Evolutionary conservation across 2,888 invertebrate genomes (phyloP), one percentile per base, ranked within the genome.

Genomic region (Argynnis bischoffii): DNA sequence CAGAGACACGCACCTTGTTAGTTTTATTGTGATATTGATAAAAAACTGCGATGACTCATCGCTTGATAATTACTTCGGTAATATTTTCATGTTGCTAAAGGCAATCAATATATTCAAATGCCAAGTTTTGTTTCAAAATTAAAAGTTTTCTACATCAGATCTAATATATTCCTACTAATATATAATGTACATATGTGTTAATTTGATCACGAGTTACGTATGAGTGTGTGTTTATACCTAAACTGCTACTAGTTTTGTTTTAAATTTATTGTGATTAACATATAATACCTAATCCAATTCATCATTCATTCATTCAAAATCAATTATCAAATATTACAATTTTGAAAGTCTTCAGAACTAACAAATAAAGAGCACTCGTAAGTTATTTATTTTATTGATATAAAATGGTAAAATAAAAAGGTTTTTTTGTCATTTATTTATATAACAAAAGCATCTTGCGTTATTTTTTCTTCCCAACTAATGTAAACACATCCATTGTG

Each of bases 401-500:
- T 47, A 4, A 47, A 65, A 53, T 53, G n/a, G 35, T 48, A 46
- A 3, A 15, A 50, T 53, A 16, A 59, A 54, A 59, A 53, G 41
- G 31, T 35, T 41, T 66, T n/a, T 50, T 56, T 60, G 14, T 54
- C 18, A 48, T 48, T 21, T 54, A 54, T 65, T 47, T 59, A 65
- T 65, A 61, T 14, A 15, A 54, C 21, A 55, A 66, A 55, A 66
- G 26, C 66, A 16, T 54, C n/a, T 41, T 64, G 35, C 13, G 11
- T 31, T 61, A 61, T 55, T 64, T 55, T 60, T 69, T 50, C 55
- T 18, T 56, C 55, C 63, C 66, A 67, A 63, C 70, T 57, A 75
- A 74, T 70, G 70, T 74, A 72, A 74, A 75, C 67, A 72, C 56
- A 67, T 71, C 72, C 73, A 73, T 74, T 73, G 73, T 77, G 70